Evolutionary conservation across 2,113 vertebrate species (phyloP), one percentile per base, ranked within the genome.

Genomic region (Euleptes europaea): DNA sequence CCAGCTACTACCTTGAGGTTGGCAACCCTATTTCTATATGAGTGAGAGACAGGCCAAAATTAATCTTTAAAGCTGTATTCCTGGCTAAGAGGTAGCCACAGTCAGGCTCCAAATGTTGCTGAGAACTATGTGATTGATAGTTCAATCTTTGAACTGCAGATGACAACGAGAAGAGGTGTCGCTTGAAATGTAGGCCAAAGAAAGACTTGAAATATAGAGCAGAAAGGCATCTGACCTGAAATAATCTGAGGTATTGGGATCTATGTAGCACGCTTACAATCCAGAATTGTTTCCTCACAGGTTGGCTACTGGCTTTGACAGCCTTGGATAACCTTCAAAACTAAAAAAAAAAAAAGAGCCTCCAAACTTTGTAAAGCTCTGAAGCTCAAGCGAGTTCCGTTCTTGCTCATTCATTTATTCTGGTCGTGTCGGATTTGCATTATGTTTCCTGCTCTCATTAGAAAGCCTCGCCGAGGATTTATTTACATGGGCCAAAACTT

Each of bases 351-450:
- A 40, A 12, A 71, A 65, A n/a, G n/a, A 38, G 78, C 49, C 38
- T 49, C 33, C 82, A 89, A 85, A 89, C 44, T 42, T 73, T 9
- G 40, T 26, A 78, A n/a, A 87, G 74, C 35, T 75, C 86, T 67
- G 44, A 88, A 86, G 47, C 57, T 63, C 35, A 70, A 84, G 82
- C 26, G 81, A 71, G 74, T 35, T 79, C 19, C 23, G 65, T 82
- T 26, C 75, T 80, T 83, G 54, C 28, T 74, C 78, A 38, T 82
- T 44, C 17, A 74, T 74, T 86, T 82, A 9, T 26, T 51, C 31
- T 2, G 86, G 31, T 5, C 1, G 12, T 78, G 23, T 3, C 74
- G 75, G 40, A 86, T 74, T 23, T 69, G 44, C 2, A 60, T 40
- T 72, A 69, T 0, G 11, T 49, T 88, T 54, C 17, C 38, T 47